These are phyloP conservation scores for Chloroceryle inda DNA, from an alignment of 2,797 vertebrate genomes.

Conservation along the genomic window DNA sequence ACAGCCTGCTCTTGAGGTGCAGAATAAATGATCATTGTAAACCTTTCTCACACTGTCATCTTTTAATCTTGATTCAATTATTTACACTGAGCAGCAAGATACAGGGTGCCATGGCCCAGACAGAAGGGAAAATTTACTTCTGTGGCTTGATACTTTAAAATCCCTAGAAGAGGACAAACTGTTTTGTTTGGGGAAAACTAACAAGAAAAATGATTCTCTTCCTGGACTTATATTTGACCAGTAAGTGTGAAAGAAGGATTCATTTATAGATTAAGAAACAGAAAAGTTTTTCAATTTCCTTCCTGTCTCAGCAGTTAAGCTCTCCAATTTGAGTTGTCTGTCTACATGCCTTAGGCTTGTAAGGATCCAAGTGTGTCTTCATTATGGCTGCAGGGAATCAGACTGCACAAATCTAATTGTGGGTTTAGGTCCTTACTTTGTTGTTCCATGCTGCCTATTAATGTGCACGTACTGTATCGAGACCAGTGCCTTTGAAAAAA, in stretches of 20 bases:
- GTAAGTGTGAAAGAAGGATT: conserved; percentile 27
- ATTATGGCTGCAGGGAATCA: not conserved
- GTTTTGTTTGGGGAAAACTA: conserved; percentile 34
- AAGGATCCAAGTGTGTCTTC: not conserved
- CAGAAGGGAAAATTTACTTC: conserved; percentile 30
- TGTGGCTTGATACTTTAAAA: not conserved
- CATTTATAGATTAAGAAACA: not conserved
- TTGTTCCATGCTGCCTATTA: not conserved
- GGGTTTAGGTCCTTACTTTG: not conserved
- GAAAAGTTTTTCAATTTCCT: not conserved
- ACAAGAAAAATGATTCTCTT: conserved; percentile 1
- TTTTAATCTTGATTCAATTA: conserved; percentile 59
- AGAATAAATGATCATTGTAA: conserved; percentile 49
- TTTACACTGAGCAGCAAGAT: conserved; percentile 40
- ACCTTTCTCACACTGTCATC: conserved; percentile 29
- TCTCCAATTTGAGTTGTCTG: not conserved
- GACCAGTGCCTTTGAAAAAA: not conserved
- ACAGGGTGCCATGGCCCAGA: not conserved
- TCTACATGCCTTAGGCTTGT: not conserved
- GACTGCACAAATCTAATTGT: not conserved
- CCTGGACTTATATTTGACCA: not conserved
- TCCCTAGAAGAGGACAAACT: not conserved
- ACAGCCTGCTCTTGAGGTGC: conserved; percentile 26
- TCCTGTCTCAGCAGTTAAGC: not conserved
- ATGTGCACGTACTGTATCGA: not conserved